Conservation (phyloP, 2,888 invertebrate genomes). For the Aricia artaxerxes region DNA sequence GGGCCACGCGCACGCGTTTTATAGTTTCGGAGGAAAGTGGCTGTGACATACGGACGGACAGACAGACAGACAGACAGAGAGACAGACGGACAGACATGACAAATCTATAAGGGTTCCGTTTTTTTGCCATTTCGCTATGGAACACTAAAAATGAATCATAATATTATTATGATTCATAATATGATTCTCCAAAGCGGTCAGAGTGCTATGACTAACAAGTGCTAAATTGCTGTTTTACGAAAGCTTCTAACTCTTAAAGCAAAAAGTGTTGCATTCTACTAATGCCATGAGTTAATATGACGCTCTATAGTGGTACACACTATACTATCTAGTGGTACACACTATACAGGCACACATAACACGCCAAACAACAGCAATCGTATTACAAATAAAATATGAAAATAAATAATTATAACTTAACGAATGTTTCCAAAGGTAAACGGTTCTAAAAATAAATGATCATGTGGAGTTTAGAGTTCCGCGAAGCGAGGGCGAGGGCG, state of each 20-base stretch:
- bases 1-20: no score
- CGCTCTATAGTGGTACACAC: background rate
- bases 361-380: background rate
- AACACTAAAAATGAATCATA: no score
- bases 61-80: no score
- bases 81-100: no score
- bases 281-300: background rate
- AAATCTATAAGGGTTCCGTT: no score
- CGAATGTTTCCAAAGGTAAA: conserved; percentile 6
- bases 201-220: background rate
- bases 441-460: conserved; percentile 1
- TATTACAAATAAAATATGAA: background rate
- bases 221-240: background rate
- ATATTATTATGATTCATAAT: no score
- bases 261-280: background rate
- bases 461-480: background rate
- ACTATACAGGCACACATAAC: no score
- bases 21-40: no score
- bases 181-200: background rate
- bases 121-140: no score
- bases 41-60: no score
- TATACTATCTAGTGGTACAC: background rate
- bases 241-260: background rate
- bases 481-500: background rate
- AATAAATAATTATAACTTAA: background rate